Evolutionary conservation across 2,888 invertebrate species (phyloP), one percentile per base, ranked within the genome.

Genomic region (Malachius bipustulatus): DNA sequence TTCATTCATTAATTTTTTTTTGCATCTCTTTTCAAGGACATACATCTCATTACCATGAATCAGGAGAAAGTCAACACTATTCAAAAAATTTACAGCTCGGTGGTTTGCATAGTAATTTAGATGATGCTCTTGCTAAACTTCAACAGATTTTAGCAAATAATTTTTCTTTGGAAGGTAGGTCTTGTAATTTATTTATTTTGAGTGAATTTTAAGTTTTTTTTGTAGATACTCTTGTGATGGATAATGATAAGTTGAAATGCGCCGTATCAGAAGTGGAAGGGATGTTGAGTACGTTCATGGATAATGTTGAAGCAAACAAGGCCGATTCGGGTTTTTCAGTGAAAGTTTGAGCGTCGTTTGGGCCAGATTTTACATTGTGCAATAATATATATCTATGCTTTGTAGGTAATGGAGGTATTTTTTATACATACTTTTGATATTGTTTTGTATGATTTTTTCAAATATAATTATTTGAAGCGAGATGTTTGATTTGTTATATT

Each of bases 181-280:
- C n/a, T n/a, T n/a, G n/a, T n/a, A n/a, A n/a, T n/a, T n/a, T n/a
- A n/a, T n/a, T n/a, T n/a, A n/a, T n/a, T n/a, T n/a, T n/a, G n/a
- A n/a, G n/a, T n/a, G n/a, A 16, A 12, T n/a, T 16, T 12, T 28
- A 27, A 8, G 16, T 30, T 33, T 36, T 32, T 37, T 40, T 45
- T 49, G 16, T 38, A 56, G 60, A 61, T 39, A 57, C 63, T 60
- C 65, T 73, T 34, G 70, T 69, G 1, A 64, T 71, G 43, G 78
- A 79, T 55, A 78, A 78, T 56, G 71, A 69, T 1, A 75, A 78
- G 48, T 59, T 79, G 2, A 73, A 77, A 31, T 70, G 73, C 47
- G 77, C 77, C 0, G 77, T 78, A 1, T 75, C 70, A 15, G 78
- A 79, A 56, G 77, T 79, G 66, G 79, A 79, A 55, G 78, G 75